phyloP scores from a whole-genome alignment of 1,140 invertebrate genomes.

The silkworm (Bombyx mori) region ASM3026992v2 NC_085124.1:2373501-2374000 shows the following conservation, averaged over 20 bases:
- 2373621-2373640: too few relatives aligned
- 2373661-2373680: not conserved
- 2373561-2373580: too few relatives aligned
- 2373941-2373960: slow-evolving; percentile 40
- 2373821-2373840: slow-evolving; percentile 76
- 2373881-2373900: slow-evolving; percentile 74
- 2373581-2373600: too few relatives aligned
- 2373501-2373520: too few relatives aligned
- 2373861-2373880: slow-evolving; percentile 81
- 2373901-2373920: slow-evolving; percentile 71
- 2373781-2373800: slow-evolving; percentile 72
- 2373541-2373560: too few relatives aligned
- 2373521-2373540: too few relatives aligned
- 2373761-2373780: slow-evolving; percentile 64
- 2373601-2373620: too few relatives aligned
- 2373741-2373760: slow-evolving; percentile 52
- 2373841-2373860: slow-evolving; percentile 78
- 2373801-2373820: slow-evolving; percentile 72
- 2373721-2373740: not conserved
- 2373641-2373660: too few relatives aligned
- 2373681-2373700: not conserved
- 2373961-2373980: slow-evolving; percentile 40
- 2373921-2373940: slow-evolving; percentile 31
- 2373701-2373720: not conserved
- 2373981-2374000: slow-evolving; percentile 47